Evolutionary conservation across 2,113 vertebrate species (phyloP).

Genomic region (Oryzias melastigma): DNA sequence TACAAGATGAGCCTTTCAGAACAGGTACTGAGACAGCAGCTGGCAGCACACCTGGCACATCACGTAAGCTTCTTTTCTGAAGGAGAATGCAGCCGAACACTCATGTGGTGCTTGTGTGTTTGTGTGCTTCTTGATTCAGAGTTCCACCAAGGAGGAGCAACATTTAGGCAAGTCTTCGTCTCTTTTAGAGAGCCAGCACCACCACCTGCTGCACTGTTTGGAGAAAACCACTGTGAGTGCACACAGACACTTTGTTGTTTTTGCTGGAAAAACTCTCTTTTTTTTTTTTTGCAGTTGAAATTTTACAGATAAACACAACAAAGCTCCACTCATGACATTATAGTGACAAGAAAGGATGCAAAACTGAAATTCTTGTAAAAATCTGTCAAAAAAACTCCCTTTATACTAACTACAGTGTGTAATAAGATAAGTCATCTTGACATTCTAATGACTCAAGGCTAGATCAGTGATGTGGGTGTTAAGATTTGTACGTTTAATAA

Average conservation of each 20-base stretch:
- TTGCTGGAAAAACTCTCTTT: no score
- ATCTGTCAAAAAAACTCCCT: no score
- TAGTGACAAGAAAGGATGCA: no score
- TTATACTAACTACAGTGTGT: no score
- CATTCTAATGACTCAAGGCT: no score
- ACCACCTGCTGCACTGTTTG: constrained; percentile 98
- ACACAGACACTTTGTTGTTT: neutral
- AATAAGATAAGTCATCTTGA: no score
- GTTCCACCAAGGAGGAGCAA: constrained; percentile 88
- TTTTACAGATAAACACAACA: no score
- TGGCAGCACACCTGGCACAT: constrained; percentile 38
- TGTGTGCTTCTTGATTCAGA: constrained; percentile 71
- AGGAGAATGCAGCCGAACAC: neutral
- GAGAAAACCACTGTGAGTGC: constrained; percentile 98
- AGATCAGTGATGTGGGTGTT: no score
- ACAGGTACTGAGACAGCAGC: constrained; percentile 69
- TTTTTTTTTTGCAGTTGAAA: no score
- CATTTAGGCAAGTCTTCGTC: constrained; percentile 85
- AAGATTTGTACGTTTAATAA: no score
- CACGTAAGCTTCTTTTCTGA: constrained; percentile 20
- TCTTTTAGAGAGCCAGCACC: constrained; percentile 95
- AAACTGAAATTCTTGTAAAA: no score
- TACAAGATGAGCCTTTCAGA: constrained; percentile 80
- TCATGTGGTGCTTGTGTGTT: constrained; percentile 22
- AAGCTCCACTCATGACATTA: no score